Conservation (phyloP, 2,797 vertebrate genomes). For the Chiloscyllium punctatum region DNA sequence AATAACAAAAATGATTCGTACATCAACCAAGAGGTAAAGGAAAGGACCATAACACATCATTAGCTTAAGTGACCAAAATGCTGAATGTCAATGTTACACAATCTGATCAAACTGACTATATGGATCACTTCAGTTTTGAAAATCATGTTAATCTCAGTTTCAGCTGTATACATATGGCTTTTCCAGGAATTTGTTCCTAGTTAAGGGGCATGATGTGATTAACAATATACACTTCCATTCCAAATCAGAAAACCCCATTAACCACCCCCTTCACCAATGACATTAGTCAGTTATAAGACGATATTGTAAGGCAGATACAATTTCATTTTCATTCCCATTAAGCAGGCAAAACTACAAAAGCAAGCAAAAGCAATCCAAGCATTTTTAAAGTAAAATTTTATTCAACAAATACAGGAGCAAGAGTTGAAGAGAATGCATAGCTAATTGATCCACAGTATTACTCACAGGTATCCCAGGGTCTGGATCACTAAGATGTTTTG, state of each 20-base stretch:
- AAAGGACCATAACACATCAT: not conserved
- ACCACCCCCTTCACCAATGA: not conserved
- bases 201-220: not conserved
- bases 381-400: not conserved
- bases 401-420: not conserved
- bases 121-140: not conserved
- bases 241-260: not conserved
- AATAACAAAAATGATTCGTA: not conserved
- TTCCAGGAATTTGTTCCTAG: not conserved
- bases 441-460: not conserved
- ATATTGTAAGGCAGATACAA: not conserved
- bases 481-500: not conserved
- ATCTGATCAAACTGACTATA: not conserved
- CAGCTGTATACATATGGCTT: not conserved
- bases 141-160: not conserved
- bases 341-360: slow-evolving; percentile 12
- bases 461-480: not conserved
- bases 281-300: not conserved
- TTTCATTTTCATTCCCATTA: slow-evolving; percentile 7
- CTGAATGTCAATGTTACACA: not conserved
- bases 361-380: slow-evolving; percentile 10
- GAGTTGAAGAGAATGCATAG: not conserved
- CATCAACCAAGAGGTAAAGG: not conserved
- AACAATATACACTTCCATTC: not conserved
- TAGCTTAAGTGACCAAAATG: not conserved